A percentile compares a stretch with the other conserved stretches of the same genome.
Conservation (phyloP, 2,113 vertebrate species). For the Crotalus helleri region DNA sequence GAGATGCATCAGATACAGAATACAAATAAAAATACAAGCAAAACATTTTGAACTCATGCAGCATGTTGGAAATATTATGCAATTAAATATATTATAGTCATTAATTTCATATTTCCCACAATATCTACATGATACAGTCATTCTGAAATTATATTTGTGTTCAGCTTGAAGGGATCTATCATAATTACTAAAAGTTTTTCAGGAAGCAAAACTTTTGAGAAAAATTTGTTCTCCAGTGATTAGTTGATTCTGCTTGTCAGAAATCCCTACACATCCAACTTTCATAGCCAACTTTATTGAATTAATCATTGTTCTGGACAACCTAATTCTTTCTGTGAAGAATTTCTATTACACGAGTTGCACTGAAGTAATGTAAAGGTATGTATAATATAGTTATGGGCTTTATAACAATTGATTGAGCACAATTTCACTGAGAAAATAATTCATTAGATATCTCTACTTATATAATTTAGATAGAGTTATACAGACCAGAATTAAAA, state of each 20-base stretch:
- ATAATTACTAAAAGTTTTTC: no score
- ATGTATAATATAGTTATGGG: background rate
- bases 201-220: background rate
- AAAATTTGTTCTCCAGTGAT: background rate
- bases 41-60: background rate
- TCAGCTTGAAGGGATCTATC: background rate
- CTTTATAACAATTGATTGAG: background rate
- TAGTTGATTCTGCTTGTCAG: background rate
- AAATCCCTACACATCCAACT: background rate
- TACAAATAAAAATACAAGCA: background rate
- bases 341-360: background rate
- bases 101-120: background rate
- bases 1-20: background rate
- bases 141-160: background rate
- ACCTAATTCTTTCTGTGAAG: background rate
- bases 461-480: background rate
- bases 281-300: background rate
- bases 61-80: background rate
- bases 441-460: background rate
- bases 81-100: background rate
- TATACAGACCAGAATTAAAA: background rate
- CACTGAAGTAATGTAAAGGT: background rate
- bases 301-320: background rate
- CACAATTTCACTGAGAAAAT: background rate
- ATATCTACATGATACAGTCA: background rate